Conservation (phyloP, 2,888 invertebrate genomes). For the Heliconius sara region DNA sequence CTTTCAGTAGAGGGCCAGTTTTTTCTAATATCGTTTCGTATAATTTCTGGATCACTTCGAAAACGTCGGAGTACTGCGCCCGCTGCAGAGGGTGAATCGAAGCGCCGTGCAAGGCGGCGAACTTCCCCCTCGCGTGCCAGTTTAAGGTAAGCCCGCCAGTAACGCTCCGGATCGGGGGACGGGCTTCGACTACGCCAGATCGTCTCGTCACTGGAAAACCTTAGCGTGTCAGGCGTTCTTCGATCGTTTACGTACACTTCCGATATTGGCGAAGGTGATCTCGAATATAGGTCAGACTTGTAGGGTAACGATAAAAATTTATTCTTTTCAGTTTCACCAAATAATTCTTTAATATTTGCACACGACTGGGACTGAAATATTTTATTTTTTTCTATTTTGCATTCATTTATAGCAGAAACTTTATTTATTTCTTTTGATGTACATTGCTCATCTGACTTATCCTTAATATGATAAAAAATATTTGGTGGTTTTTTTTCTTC, state of each 20-base stretch:
- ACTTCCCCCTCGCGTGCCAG: constrained; percentile 91
- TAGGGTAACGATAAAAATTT: constrained; percentile 84
- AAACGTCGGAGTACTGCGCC: constrained; percentile 84
- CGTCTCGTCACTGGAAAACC: constrained; percentile 86
- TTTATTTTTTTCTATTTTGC: constrained; percentile 60
- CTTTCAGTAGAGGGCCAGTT: constrained; percentile 79
- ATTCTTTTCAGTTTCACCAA: constrained; percentile 88
- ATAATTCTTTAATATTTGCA: constrained; percentile 91
- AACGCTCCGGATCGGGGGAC: constrained; percentile 89
- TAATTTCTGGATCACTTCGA: constrained; percentile 91
- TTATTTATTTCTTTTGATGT: constrained; percentile 52
- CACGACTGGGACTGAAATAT: constrained; percentile 87
- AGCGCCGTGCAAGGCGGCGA: constrained; percentile 89
- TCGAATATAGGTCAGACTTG: constrained; percentile 72
- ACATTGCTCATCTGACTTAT: constrained; percentile 75
- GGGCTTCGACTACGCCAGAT: constrained; percentile 88
- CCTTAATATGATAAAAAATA: constrained; percentile 81
- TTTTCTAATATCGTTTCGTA: constrained; percentile 82
- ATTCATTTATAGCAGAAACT: constrained; percentile 52
- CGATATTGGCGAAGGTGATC: constrained; percentile 82
- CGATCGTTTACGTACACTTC: constrained; percentile 76
- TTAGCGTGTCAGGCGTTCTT: constrained; percentile 81
- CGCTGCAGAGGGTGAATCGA: constrained; percentile 87
- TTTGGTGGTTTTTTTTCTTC: constrained; percentile 76
- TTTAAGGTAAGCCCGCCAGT: constrained; percentile 87